Evolutionary conservation across 23 tunicate genomes (phyloP).

Genomic region (Phallusia fumigata): DNA sequence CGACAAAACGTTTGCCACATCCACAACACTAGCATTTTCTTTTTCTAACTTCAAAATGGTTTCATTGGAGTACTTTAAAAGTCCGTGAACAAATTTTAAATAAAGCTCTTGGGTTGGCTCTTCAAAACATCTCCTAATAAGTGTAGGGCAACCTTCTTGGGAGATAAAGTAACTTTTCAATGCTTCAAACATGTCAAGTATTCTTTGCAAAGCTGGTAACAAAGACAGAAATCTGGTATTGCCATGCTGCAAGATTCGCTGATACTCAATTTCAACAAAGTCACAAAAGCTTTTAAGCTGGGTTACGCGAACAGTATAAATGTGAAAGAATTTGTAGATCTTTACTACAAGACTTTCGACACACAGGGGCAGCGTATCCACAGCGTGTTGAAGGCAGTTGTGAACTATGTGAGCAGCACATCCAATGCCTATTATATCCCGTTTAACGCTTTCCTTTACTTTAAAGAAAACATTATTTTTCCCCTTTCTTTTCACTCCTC

Average conservation of each 20-base stretch:
- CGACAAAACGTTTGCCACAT: slow-evolving; percentile 47
- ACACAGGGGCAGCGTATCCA: slow-evolving; percentile 49
- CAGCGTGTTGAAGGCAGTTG: slow-evolving; percentile 56
- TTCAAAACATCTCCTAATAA: slow-evolving; percentile 44
- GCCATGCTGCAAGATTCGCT: slow-evolving; percentile 23
- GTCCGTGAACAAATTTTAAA: slow-evolving; percentile 34
- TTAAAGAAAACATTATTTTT: slow-evolving; percentile 64
- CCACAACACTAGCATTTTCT: slow-evolving; percentile 43
- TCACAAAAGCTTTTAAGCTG: slow-evolving; percentile 40
- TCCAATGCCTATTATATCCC: slow-evolving; percentile 46
- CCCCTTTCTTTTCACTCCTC: slow-evolving; percentile 64
- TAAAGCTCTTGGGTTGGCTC: slow-evolving; percentile 49
- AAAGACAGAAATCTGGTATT: slow-evolving; percentile 46
- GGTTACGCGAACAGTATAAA: slow-evolving; percentile 36
- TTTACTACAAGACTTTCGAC: no score
- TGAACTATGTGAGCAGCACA: slow-evolving; percentile 70
- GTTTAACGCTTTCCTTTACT: slow-evolving; percentile 30
- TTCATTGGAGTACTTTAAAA: slow-evolving; percentile 32
- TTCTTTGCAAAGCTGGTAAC: slow-evolving; percentile 55
- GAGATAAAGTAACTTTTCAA: slow-evolving; percentile 41
- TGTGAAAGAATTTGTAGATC: no score
- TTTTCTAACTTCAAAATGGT: slow-evolving; percentile 43
- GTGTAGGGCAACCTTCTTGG: slow-evolving; percentile 55
- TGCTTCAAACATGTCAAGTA: slow-evolving; percentile 51
- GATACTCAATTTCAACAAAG: slow-evolving; percentile 38